Base-by-base conservation (phyloP, 2,888 invertebrate genomes). In the Morpho achilles region DNA sequence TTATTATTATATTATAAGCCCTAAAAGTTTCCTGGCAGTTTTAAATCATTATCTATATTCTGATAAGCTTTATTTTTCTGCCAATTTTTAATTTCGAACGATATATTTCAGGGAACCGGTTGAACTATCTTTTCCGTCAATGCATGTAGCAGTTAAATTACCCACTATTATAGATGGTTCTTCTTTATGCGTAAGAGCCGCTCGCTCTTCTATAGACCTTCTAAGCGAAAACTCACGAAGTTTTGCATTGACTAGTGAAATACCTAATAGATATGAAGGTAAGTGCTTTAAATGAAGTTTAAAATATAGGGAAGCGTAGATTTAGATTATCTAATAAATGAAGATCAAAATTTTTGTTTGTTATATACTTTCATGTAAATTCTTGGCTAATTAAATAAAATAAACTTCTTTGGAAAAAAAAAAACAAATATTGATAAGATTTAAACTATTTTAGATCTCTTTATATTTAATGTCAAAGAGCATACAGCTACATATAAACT, bases 171-270 rank as follows among this genome's bases (percentile, higher is more conserved):
- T 93, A n/a, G 89, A 92, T 46, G 90, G 90, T 0, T 80, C 87
- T 2, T 80, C 87, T 23, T 85, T 92, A 8, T 92, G 92, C 22
- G 90, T 94, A 8, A 81, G 94, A 23, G 92, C 91, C 0, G 86
- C 93, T 0, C 84, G 91, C 65, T 83, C 92, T 0, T 80, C 89
- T 70, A 88, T 93, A 54, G 94, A 94, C 64, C 89, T 94, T 64
- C 87, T 92, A 44, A 94, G 94, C 22, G 93, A 90, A 56, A 75
- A 74, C 4, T 78, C 83, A 0, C 73, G 82, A 40, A 77, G 75
- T 0, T 88, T 67, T 55, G 69, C 76, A 0, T 57, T 85, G 7
- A 55, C 56, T 0, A 69, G 61, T 0, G 81, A 82, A 0, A 67
- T 81, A 64, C 77, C 77, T 0, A 77, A 84, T 5, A 70, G 75